Evolutionary conservation across 2,888 invertebrate species (phyloP), one percentile per base, ranked within the genome.

Genomic region (Panopea generosa): DNA sequence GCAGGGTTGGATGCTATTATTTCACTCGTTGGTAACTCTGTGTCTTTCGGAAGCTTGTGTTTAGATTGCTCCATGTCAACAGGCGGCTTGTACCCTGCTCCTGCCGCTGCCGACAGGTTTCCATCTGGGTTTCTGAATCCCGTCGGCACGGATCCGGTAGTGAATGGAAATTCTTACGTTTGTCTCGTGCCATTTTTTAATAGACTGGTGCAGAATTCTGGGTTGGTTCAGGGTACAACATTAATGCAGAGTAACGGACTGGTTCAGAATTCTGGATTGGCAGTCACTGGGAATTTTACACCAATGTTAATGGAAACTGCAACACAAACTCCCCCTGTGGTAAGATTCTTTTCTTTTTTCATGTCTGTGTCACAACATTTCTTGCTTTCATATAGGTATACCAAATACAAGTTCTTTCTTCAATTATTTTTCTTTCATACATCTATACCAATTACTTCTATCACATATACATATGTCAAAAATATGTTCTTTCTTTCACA

Each of bases 271-370:
- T 68, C 77, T 22, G 69, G 72, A 61, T 60, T 72, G 16, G 43
- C 61, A 2, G 55, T 60, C 7, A 70, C 73, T 3, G 80, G 80
- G 33, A 80, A 60, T 65, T 80, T 76, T 56, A 77, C 83, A 47
- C 84, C 82, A 22, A 81, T 86, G 67, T 65, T 86, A 40, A 86
- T 86, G 86, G 86, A 86, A 53, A 82, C 77, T 2, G 77, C 84
- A 33, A 81, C 86, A 26, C 86, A 86, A 63, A 86, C 84, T 38
- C 82, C 84, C 22, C 77, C 81, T 57, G 76, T 84, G 70, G 80
- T 80, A 80, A 77, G 76, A 16, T 14, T 45, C 7, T 16, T 16
- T 40, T n/a, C n/a, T n/a, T n/a, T n/a, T n/a, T n/a, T n/a, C n/a
- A n/a, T n/a, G n/a, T n/a, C n/a, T n/a, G n/a, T n/a, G n/a, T n/a